Base-by-base conservation (phyloP, 2,797 vertebrate species). In the Threskiornis aethiopicus region DNA sequence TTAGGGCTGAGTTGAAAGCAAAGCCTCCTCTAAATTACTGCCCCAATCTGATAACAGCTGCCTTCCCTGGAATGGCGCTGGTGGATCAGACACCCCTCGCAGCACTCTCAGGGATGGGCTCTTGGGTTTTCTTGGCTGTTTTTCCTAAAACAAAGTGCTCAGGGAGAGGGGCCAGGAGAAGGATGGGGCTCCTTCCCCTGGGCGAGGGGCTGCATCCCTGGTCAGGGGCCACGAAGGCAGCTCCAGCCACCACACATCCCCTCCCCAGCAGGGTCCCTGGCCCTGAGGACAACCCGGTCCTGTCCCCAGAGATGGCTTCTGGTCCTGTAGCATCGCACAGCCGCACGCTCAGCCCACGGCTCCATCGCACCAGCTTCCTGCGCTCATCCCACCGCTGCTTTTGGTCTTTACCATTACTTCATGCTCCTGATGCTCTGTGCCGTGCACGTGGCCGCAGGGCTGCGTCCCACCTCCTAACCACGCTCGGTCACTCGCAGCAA, bases 201-300 rank as follows among this genome's bases (percentile, higher is more conserved):
- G 67, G 37, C 61, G 42, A 84, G 22, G 26, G 35, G 55, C 42
- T 70, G 35, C 52, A 4, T 62, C n/a, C 72, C 51, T 4, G 4
- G 5, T 3, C n/a, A 6, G 0, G 5, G 24, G 37, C 28, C 61
- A 13, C 1, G 11, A 57, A 64, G 21, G 49, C 49, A 76, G 39
- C 57, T 75, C 57, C 16, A 24, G 77, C 29, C 33, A n/a, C 35
- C 72, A 37, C 49, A 18, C 14, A 21, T 41, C 55, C 51, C 39
- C 33, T 78, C 55, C 35, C 35, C 52, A 55, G 26, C 0, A 0
- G 0, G 0, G 47, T 66, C 5, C 69, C 33, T 10, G 24, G 22
- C 66, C 49, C 49, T 11, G 24, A 75, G 25, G 31, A 64, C 65
- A 81, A 4, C 12, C 31, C 6, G 54, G 6, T 78, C 70, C 66